A percentile compares a stretch with the other conserved stretches of the same genome.
Evolutionary conservation across 2,888 invertebrate species (phyloP).

Genomic region (Drosophila anomalipes): DNA sequence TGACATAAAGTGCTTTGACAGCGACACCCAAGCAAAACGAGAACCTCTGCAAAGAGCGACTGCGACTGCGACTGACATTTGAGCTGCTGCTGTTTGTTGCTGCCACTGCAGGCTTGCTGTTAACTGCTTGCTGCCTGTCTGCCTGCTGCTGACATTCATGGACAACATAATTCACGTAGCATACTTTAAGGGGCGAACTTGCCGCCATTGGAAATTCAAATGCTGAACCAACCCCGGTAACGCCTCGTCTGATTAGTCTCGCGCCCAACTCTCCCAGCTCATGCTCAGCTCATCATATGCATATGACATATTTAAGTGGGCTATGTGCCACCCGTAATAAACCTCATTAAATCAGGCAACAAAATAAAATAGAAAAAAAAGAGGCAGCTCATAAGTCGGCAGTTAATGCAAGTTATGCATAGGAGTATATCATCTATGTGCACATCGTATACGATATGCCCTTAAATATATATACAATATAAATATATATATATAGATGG

Average conservation of each 20-base stretch:
- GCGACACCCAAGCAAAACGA: slow-evolving; percentile 60
- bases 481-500: slow-evolving; percentile 1
- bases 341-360: slow-evolving; percentile 52
- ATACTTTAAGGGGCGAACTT: slow-evolving; percentile 57
- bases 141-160: slow-evolving; percentile 77
- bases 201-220: slow-evolving; percentile 76
- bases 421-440: slow-evolving; percentile 35
- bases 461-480: not conserved
- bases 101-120: not conserved
- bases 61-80: slow-evolving; percentile 62
- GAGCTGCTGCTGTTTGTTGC: slow-evolving; percentile 36
- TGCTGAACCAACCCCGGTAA: slow-evolving; percentile 55
- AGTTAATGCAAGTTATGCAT: slow-evolving; percentile 53
- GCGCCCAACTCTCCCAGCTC: slow-evolving; percentile 18
- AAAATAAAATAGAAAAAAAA: slow-evolving; percentile 5
- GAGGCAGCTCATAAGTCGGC: slow-evolving; percentile 44
- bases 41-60: slow-evolving; percentile 39
- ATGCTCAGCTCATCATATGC: slow-evolving; percentile 46
- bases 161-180: slow-evolving; percentile 76
- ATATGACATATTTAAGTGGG: slow-evolving; percentile 80
- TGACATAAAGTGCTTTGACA: slow-evolving; percentile 83
- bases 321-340: slow-evolving; percentile 44
- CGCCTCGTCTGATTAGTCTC: slow-evolving; percentile 70
- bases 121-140: slow-evolving; percentile 31
- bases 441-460: slow-evolving; percentile 3